Conservation (phyloP, 2,888 invertebrate genomes). For the Leptinotarsa haldemani region DNA sequence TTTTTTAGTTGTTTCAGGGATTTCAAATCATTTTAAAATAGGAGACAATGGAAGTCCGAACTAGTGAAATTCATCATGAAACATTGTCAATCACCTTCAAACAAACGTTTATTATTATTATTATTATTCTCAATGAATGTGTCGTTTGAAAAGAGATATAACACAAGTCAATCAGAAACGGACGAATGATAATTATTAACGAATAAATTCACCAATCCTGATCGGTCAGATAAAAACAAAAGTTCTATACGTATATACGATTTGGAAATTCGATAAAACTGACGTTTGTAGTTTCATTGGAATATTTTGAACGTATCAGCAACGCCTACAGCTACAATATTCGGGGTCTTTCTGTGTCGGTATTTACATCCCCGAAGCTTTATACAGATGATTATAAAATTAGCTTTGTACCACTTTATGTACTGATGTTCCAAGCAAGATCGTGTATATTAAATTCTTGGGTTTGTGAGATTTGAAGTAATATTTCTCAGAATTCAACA, state of each 20-base stretch:
- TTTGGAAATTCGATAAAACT: constrained; percentile 19
- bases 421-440: neutral
- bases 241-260: constrained; percentile 25
- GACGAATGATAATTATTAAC: too few relatives aligned
- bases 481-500: neutral
- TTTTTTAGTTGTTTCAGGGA: too few relatives aligned
- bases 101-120: too few relatives aligned
- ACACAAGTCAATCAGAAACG: neutral
- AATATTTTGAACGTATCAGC: constrained; percentile 27
- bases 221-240: neutral
- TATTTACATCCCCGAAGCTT: neutral
- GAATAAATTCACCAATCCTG: neutral
- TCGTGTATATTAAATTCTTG: constrained; percentile 11
- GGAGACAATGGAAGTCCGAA: too few relatives aligned
- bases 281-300: constrained; percentile 8
- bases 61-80: too few relatives aligned
- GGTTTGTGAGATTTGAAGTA: neutral
- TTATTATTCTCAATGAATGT: too few relatives aligned
- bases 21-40: too few relatives aligned
- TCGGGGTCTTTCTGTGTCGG: constrained; percentile 15
- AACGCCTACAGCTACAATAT: constrained; percentile 25
- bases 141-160: neutral
- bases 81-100: too few relatives aligned
- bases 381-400: neutral
- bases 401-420: neutral